Evolutionary conservation across 1,140 invertebrate species (phyloP).

Genomic region (Drosophila bipectinata): DNA sequence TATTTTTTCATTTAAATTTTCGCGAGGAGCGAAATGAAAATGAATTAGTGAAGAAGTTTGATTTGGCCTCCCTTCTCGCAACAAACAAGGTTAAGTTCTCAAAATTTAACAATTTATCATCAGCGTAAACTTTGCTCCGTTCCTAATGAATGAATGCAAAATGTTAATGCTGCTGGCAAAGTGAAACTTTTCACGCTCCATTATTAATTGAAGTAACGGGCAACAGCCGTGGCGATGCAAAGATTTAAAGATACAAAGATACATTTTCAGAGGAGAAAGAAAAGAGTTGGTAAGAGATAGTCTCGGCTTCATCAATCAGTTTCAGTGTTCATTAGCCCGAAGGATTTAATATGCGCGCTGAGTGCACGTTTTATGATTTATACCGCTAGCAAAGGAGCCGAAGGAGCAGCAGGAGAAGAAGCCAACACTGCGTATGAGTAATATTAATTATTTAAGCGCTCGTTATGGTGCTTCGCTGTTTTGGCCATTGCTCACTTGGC

Average conservation of each 20-base stretch:
- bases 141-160: conserved; percentile 78
- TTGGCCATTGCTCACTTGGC: conserved; percentile 57
- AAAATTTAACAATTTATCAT: conserved; percentile 77
- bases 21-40: conserved; percentile 39
- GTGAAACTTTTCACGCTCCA: conserved; percentile 61
- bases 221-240: conserved; percentile 10
- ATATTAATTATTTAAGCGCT: conserved; percentile 82
- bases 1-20: conserved; percentile 47
- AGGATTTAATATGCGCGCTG: conserved; percentile 73
- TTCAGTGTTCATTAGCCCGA: conserved; percentile 65
- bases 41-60: conserved; percentile 62
- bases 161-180: conserved; percentile 69
- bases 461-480: conserved; percentile 55
- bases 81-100: conserved; percentile 32
- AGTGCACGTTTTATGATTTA: conserved; percentile 75
- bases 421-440: conserved; percentile 64
- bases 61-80: conserved; percentile 40
- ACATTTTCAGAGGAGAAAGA: conserved; percentile 6
- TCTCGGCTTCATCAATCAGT: conserved; percentile 61
- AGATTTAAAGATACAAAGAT: conserved; percentile 34
- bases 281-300: conserved; percentile 17
- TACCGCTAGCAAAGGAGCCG: conserved; percentile 23
- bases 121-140: conserved; percentile 50
- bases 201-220: conserved; percentile 75
- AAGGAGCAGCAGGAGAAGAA: not conserved